These are phyloP conservation scores for Myoxocephalus aenaeus DNA, from an alignment of 2,797 vertebrate species.

Conservation along the genomic window DNA sequence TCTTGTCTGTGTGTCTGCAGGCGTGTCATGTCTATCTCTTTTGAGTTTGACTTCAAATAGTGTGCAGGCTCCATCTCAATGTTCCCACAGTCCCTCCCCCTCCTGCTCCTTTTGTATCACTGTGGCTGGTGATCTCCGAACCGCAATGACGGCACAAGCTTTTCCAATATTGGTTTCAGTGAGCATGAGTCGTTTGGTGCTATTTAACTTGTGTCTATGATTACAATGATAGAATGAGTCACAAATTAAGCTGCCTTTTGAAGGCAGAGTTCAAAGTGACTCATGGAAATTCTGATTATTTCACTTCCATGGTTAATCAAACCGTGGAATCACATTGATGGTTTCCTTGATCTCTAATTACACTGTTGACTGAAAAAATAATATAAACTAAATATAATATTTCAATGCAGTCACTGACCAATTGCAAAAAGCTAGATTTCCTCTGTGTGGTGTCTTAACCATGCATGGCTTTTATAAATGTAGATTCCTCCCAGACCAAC, in stretches of 20 bases:
- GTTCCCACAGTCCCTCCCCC: not conserved
- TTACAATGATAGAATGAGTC: slow-evolving; percentile 33
- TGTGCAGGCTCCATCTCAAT: not conserved
- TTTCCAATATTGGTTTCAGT: slow-evolving; percentile 42
- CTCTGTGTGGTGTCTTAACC: not conserved
- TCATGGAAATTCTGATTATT: slow-evolving; percentile 30
- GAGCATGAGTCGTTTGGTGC: slow-evolving; percentile 20
- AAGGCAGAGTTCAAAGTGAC: slow-evolving; percentile 65
- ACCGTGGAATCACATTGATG: slow-evolving; percentile 18
- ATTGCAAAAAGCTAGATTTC: slow-evolving; percentile 2
- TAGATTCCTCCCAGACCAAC: not conserved
- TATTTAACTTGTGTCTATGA: slow-evolving; percentile 29
- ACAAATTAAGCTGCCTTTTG: slow-evolving; percentile 38
- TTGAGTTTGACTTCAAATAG: slow-evolving; percentile 20
- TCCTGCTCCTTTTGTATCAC: not conserved
- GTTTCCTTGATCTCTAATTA: slow-evolving; percentile 39
- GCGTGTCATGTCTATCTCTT: not conserved
- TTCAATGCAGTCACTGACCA: slow-evolving; percentile 11
- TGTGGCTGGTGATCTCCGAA: slow-evolving; percentile 16
- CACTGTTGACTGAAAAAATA: slow-evolving; percentile 36
- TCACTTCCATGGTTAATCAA: slow-evolving; percentile 46
- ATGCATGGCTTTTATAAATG: not conserved
- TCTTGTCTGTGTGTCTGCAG: slow-evolving; percentile 17
- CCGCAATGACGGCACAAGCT: not conserved
- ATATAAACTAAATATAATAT: slow-evolving; percentile 9